Evolutionary conservation across 2,113 vertebrate genomes (phyloP).

Genomic region (Aptenodytes forsteri): DNA sequence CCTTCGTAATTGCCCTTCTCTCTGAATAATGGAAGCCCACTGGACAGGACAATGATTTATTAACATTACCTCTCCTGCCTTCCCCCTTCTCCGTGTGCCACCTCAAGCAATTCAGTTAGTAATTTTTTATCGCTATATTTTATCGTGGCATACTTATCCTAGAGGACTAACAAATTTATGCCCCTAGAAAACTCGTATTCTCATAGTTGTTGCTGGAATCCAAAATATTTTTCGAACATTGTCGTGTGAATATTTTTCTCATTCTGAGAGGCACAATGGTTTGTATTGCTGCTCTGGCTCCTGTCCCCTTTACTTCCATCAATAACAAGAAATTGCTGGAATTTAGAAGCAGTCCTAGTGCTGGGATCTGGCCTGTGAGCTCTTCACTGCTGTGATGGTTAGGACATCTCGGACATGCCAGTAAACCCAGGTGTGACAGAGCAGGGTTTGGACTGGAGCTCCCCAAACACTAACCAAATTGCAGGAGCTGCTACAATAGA

Average conservation of each 20-base stretch:
- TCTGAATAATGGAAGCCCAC: slow-evolving; percentile 63
- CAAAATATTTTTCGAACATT: slow-evolving; percentile 15
- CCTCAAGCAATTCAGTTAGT: neutral
- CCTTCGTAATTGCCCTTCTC: slow-evolving; percentile 70
- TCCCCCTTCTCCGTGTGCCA: neutral
- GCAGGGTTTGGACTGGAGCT: neutral
- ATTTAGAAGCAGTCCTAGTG: neutral
- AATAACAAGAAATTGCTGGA: neutral
- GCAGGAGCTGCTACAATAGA: neutral
- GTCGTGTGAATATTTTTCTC: neutral
- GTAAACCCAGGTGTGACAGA: neutral
- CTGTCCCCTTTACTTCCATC: neutral
- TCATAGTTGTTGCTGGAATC: neutral
- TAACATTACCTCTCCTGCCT: slow-evolving; percentile 33
- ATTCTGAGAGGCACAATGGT: neutral
- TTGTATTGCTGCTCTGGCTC: neutral
- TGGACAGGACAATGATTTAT: slow-evolving; percentile 65
- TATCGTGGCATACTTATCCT: neutral
- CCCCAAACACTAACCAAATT: neutral
- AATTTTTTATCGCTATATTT: neutral
- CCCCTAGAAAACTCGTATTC: neutral
- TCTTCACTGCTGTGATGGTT: neutral
- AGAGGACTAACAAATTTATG: neutral
- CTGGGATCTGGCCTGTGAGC: neutral
- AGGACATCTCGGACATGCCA: rapidly evolving